Evolutionary conservation across 2,888 invertebrate genomes (phyloP), one percentile per base, ranked within the genome.

Genomic region (Platerodrilus igneus): DNA sequence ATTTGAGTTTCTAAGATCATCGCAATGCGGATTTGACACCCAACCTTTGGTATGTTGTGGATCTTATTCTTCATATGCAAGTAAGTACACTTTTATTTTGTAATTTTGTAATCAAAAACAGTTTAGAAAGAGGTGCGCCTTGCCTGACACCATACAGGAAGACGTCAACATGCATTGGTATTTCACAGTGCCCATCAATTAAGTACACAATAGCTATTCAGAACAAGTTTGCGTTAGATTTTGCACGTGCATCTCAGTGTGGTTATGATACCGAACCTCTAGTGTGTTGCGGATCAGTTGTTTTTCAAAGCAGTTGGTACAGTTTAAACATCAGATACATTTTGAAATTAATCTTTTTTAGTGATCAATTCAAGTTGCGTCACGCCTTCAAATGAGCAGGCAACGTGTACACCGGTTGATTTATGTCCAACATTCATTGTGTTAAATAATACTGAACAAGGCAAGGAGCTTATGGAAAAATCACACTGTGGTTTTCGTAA

Each of bases 1-100:
- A 35, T 28, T 60, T 3, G 45, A 51, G 10, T 76, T 71, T 50
- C 59, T 78, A 9, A 65, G 68, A 28, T 58, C 65, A 39, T 76
- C 78, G 0, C 74, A 75, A 40, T 78, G 78, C 47, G 77, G 77
- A 1, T 75, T 74, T 49, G 63, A 67, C 1, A 62, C 62, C 11
- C 54, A 57, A 1, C 77, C 77, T 0, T 65, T 59, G 13, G 77
- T 78, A 0, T 79, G 79, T 58, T 79, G 79, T 42, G 68, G 68
- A 10, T 15, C 33, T 3, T n/a, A n/a, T n/a, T n/a, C n/a, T n/a
- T n/a, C n/a, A n/a, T n/a, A n/a, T n/a, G n/a, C n/a, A n/a, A n/a
- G n/a, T n/a, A n/a, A n/a, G n/a, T n/a, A n/a, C n/a, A n/a, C n/a
- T n/a, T n/a, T n/a, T n/a, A n/a, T n/a, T n/a, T n/a, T n/a, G n/a